Percentiles rank a stretch among this genome's conserved stretches.
Conservation (phyloP, 2,797 vertebrate genomes). For the Hoplostethus atlanticus region DNA sequence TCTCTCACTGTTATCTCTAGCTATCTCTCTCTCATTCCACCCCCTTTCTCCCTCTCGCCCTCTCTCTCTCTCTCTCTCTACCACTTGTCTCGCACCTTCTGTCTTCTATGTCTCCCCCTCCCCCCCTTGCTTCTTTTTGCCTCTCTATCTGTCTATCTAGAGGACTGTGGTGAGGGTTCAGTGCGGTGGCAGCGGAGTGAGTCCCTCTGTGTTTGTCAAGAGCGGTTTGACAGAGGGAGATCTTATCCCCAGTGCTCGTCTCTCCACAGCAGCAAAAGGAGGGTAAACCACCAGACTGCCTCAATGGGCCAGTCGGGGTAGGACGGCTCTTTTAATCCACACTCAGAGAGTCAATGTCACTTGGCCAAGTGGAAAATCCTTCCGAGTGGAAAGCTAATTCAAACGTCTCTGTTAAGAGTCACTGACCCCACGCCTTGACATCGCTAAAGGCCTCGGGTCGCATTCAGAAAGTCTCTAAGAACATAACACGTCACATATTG, state of each 20-base stretch:
- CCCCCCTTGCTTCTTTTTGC: background rate
- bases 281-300: slow-evolving; percentile 20
- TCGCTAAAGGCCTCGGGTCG: slow-evolving; percentile 10
- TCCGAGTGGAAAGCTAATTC: slow-evolving; percentile 33
- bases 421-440: background rate
- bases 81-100: slow-evolving; percentile 29
- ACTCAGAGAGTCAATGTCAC: slow-evolving; percentile 32
- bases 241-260: slow-evolving; percentile 42
- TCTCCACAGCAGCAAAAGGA: slow-evolving; percentile 32
- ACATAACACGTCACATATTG: background rate
- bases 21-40: background rate
- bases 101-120: too few relatives aligned
- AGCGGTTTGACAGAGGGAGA: slow-evolving; percentile 47
- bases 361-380: slow-evolving; percentile 14
- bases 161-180: slow-evolving; percentile 24
- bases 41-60: background rate
- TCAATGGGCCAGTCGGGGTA: slow-evolving; percentile 12
- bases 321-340: slow-evolving; percentile 30
- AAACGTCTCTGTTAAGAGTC: slow-evolving; percentile 11
- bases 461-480: slow-evolving; percentile 15
- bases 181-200: slow-evolving; percentile 24
- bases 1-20: slow-evolving; percentile 41
- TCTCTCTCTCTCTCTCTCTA: slow-evolving; percentile 9
- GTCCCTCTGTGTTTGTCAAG: slow-evolving; percentile 58
- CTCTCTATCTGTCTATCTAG: slow-evolving; percentile 6